These are phyloP conservation scores for pig (Sus scrofa) DNA, from an alignment of 2,113 vertebrate species.

Conservation along the genomic window DNA sequence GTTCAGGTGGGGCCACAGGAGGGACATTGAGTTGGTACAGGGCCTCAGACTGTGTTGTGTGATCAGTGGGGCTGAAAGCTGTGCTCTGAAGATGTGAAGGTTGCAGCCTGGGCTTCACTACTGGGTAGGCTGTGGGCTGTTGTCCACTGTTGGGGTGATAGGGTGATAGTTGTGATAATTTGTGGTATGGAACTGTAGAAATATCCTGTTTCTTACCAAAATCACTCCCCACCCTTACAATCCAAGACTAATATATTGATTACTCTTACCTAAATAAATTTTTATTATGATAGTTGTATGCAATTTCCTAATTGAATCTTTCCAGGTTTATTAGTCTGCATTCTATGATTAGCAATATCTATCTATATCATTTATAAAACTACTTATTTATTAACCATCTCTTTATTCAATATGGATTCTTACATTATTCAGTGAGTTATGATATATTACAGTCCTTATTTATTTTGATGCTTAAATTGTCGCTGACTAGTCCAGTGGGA, in stretches of 20 bases:
- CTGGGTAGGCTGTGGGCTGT: not conserved
- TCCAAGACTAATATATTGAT: not conserved
- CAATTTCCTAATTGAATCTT: conserved; percentile 18
- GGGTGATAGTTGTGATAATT: not conserved
- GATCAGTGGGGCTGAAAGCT: not conserved
- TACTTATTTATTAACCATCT: not conserved
- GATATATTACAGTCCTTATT: not conserved
- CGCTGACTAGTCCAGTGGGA: not conserved
- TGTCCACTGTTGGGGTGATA: not conserved
- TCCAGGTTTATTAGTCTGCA: not conserved
- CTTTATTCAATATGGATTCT: not conserved
- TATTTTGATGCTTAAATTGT: not conserved
- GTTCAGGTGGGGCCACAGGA: not conserved
- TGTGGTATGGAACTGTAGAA: not conserved
- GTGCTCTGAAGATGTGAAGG: not conserved
- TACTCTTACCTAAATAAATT: not conserved
- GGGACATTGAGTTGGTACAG: not conserved
- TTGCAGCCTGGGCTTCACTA: not conserved
- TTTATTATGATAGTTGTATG: not conserved
- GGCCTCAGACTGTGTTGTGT: not conserved
- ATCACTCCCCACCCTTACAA: not conserved
- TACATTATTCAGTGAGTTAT: not conserved
- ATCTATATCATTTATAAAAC: not conserved
- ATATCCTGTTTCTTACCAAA: not conserved
- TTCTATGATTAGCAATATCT: not conserved